Percentiles rank a stretch among this genome's conserved stretches.
Evolutionary conservation across 2,888 invertebrate species (phyloP).

Genomic region (Aporophyla nigra): DNA sequence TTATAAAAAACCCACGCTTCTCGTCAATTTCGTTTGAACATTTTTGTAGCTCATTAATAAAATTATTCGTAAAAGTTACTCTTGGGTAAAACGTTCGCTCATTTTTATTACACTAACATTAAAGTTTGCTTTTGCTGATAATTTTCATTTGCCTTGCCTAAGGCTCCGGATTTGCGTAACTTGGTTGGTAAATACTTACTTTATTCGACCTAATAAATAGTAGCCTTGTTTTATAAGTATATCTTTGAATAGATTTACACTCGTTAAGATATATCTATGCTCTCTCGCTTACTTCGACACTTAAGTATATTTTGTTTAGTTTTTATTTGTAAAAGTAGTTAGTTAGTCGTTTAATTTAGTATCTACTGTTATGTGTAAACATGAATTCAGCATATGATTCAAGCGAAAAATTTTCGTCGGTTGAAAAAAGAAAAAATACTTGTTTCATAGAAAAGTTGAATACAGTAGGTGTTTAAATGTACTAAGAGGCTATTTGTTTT

Average conservation of each 20-base stretch:
- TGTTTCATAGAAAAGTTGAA: no score
- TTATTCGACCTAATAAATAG: not conserved
- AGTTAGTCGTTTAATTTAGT: no score
- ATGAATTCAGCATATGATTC: no score
- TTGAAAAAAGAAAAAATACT: no score
- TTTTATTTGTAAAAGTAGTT: no score
- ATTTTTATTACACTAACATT: conserved; percentile 41
- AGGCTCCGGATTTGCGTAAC: conserved; percentile 8
- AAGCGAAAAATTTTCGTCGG: no score
- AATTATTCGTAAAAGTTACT: conserved; percentile 36
- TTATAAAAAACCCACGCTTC: conserved; percentile 21
- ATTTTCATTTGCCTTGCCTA: conserved; percentile 24
- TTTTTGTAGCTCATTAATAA: conserved; percentile 49
- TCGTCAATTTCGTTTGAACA: conserved; percentile 26
- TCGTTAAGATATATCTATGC: not conserved
- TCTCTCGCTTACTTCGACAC: not conserved
- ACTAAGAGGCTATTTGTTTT: no score
- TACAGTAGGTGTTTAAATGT: no score
- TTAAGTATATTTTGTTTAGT: not conserved
- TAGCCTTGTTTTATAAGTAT: not conserved
- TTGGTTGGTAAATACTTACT: conserved; percentile 7
- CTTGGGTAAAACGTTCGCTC: conserved; percentile 20
- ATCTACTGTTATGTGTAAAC: no score
- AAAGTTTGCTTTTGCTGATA: conserved; percentile 40
- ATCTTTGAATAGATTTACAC: not conserved